Evolutionary conservation across 1,140 invertebrate species (phyloP).

Genomic region (Heliconius congener): DNA sequence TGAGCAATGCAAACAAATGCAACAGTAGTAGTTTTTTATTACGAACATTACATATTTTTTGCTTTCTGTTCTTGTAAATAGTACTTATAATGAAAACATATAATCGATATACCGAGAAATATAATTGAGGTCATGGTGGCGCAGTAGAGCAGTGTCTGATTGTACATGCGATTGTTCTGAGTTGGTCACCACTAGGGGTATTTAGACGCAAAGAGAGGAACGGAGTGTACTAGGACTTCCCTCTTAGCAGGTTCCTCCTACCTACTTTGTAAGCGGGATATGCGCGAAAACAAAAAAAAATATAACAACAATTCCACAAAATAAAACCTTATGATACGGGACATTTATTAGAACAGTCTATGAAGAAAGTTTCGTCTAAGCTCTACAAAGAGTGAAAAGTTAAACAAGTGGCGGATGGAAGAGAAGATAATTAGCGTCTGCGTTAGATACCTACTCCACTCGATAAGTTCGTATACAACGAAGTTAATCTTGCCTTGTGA

Average conservation of each 20-base stretch:
- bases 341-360: slow-evolving; percentile 20
- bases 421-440: slow-evolving; percentile 32
- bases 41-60: not conserved
- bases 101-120: not conserved
- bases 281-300: not conserved
- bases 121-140: no score
- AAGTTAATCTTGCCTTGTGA: not conserved
- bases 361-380: slow-evolving; percentile 21
- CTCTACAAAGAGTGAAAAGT: slow-evolving; percentile 29
- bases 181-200: no score
- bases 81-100: not conserved
- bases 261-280: not conserved
- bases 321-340: not conserved
- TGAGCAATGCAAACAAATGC: not conserved
- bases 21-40: not conserved
- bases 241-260: no score
- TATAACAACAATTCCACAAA: not conserved
- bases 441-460: slow-evolving; percentile 2
- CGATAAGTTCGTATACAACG: not conserved
- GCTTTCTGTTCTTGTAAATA: not conserved
- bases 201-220: no score
- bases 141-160: no score
- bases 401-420: slow-evolving; percentile 33
- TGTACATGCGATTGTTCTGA: no score
- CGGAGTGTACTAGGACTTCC: no score